phyloP scores from a whole-genome alignment of 2,113 vertebrate genomes.

The Bungarus multicinctus region DNA sequence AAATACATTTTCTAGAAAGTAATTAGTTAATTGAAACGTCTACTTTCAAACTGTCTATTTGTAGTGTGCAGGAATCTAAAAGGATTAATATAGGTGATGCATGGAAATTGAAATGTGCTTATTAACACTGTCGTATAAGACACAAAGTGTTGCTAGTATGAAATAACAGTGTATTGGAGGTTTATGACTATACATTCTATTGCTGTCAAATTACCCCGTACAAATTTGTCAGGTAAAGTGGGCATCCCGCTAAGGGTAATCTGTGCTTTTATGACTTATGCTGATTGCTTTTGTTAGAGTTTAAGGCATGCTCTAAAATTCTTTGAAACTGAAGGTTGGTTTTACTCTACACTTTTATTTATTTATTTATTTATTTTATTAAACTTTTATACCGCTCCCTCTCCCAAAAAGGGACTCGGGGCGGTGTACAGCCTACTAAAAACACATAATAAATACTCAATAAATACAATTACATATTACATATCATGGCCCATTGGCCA shows the following conservation, averaged over 20 bases:
- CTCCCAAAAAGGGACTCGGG: too few relatives aligned
- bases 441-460: too few relatives aligned
- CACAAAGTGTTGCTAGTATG: slow-evolving; percentile 39
- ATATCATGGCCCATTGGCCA: not conserved
- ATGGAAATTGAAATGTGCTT: slow-evolving; percentile 60
- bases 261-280: slow-evolving; percentile 42
- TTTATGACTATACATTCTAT: slow-evolving; percentile 42
- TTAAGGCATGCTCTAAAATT: slow-evolving; percentile 30
- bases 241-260: slow-evolving; percentile 54
- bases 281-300: slow-evolving; percentile 37
- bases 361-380: too few relatives aligned
- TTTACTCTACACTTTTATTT: not conserved
- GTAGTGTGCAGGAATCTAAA: slow-evolving; percentile 43
- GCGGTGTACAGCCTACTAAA: too few relatives aligned
- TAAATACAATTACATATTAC: too few relatives aligned
- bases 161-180: slow-evolving; percentile 39
- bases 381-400: too few relatives aligned
- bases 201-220: slow-evolving; percentile 59
- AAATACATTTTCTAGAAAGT: slow-evolving; percentile 42
- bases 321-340: slow-evolving; percentile 37
- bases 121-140: slow-evolving; percentile 53
- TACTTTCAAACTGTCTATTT: slow-evolving; percentile 52
- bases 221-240: slow-evolving; percentile 56
- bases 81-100: slow-evolving; percentile 48
- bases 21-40: slow-evolving; percentile 53